Conservation (phyloP, 2,797 vertebrate species). For the Nasua narica region DNA sequence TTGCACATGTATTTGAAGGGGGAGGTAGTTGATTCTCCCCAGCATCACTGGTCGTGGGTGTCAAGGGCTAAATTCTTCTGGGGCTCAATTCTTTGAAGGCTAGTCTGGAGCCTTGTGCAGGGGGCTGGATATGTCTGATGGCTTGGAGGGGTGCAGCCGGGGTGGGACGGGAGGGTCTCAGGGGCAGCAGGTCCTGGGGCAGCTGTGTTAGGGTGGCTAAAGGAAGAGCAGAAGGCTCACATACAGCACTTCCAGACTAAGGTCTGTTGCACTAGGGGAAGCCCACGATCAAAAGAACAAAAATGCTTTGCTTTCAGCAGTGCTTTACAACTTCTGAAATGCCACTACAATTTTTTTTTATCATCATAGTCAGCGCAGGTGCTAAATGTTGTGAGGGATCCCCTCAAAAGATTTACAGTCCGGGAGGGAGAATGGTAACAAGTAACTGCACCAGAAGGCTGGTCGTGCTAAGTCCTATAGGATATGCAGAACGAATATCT, state of each 20-base stretch:
- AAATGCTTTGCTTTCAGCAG: background rate
- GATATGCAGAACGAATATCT: background rate
- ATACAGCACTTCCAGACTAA: background rate
- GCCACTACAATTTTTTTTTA: background rate
- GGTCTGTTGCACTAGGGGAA: background rate
- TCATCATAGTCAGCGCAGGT: background rate
- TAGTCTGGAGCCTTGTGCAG: background rate
- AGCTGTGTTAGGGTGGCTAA: background rate
- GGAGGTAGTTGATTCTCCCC: background rate
- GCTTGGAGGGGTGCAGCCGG: background rate
- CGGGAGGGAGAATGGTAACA: background rate
- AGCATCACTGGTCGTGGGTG: background rate
- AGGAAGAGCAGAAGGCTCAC: background rate
- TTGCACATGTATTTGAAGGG: background rate
- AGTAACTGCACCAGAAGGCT: background rate
- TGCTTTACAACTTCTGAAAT: background rate
- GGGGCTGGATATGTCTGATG: background rate
- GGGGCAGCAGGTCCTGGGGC: background rate
- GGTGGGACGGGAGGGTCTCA: background rate
- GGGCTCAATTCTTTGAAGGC: background rate
- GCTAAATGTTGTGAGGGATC: background rate
- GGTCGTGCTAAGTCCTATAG: background rate
- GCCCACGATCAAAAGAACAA: background rate
- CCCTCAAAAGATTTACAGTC: conserved; percentile 33
- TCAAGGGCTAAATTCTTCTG: background rate